phyloP scores from a whole-genome alignment of 2,888 invertebrate species.

The Pyralis farinalis region DNA sequence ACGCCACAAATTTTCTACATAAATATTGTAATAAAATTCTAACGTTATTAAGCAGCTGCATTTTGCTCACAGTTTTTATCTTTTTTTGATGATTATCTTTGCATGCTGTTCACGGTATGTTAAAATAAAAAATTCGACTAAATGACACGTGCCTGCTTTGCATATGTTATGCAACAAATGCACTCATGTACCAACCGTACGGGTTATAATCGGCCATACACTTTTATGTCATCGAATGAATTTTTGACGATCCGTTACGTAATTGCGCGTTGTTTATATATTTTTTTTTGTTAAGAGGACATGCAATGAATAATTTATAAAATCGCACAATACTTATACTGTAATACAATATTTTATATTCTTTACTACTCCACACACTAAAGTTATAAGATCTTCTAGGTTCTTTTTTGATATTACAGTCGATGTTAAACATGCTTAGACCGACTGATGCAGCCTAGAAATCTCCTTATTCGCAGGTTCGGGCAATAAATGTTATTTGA shows the following conservation, averaged over 20 bases:
- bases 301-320: too few species aligned
- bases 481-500: too few species aligned
- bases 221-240: constrained; percentile 56
- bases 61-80: neutral
- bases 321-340: too few species aligned
- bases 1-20: too few species aligned
- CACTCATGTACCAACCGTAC: constrained; percentile 27
- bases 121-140: constrained; percentile 12
- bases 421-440: too few species aligned
- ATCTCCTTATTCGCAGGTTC: too few species aligned
- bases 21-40: too few species aligned
- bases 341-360: too few species aligned
- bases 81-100: constrained; percentile 8
- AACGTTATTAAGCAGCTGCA: constrained; percentile 3
- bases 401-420: too few species aligned
- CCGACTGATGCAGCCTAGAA: too few species aligned
- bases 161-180: constrained; percentile 39
- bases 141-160: constrained; percentile 46
- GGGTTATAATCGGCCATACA: constrained; percentile 41
- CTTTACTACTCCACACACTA: too few species aligned
- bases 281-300: constrained; percentile 4
- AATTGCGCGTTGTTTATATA: constrained; percentile 8
- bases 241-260: constrained; percentile 12
- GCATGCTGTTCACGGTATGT: neutral
- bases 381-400: too few species aligned